Conservation (phyloP, 64 coral and sea anemone genomes). For the Montipora foliosa region DNA sequence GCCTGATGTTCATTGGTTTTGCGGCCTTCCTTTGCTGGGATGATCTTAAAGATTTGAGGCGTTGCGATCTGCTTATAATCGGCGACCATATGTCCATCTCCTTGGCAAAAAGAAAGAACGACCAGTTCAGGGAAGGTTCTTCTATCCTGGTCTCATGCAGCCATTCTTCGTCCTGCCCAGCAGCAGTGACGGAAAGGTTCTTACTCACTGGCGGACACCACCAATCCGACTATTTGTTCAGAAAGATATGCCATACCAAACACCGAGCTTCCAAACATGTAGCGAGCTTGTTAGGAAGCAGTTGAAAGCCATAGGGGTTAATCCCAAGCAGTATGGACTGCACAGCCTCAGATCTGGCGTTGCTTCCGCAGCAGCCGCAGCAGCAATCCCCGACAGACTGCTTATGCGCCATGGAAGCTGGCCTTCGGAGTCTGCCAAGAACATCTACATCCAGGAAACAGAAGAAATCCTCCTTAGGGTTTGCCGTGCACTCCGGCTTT, state of each 20-base stretch:
- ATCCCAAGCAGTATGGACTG: not conserved
- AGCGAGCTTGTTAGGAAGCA: not conserved
- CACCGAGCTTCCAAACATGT: not conserved
- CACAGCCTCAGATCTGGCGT: slow-evolving; percentile 12
- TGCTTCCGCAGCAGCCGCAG: not conserved
- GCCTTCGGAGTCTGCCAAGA: not conserved
- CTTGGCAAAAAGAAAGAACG: slow-evolving; percentile 23
- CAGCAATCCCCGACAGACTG: not conserved
- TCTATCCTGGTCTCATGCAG: not conserved
- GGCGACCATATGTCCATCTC: slow-evolving; percentile 7
- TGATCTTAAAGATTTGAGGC: slow-evolving; percentile 5
- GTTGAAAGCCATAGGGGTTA: not conserved
- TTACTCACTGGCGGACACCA: not conserved
- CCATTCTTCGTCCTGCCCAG: slow-evolving; percentile 3
- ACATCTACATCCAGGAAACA: not conserved
- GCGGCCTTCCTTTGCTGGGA: not conserved
- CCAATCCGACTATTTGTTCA: not conserved
- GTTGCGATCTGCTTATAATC: not conserved
- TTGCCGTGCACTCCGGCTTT: not conserved
- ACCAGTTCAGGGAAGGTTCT: not conserved
- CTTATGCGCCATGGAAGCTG: not conserved
- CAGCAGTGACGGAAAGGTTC: not conserved
- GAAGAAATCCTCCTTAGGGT: slow-evolving; percentile 8
- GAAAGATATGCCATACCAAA: not conserved
- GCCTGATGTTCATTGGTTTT: slow-evolving; percentile 13